Conservation (phyloP, 2,797 vertebrate species). For the Semaprochilodus insignis region DNA sequence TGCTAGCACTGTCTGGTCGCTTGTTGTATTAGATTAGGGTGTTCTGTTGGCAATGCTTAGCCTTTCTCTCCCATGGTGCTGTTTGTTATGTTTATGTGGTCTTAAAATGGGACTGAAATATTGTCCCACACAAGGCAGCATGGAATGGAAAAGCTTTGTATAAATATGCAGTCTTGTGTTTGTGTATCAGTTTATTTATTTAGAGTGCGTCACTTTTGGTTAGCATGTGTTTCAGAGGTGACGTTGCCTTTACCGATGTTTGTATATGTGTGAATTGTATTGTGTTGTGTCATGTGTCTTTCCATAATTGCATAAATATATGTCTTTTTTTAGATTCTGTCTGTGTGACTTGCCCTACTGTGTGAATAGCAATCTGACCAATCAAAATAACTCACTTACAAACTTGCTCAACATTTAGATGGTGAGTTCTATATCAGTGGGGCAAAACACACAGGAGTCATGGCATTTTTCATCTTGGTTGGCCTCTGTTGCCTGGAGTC, state of each 20-base stretch:
- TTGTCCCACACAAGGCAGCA: conserved; percentile 39
- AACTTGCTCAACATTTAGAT: not conserved
- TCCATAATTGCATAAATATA: conserved; percentile 1
- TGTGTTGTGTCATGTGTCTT: not conserved
- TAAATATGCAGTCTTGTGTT: conserved; percentile 36
- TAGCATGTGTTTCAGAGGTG: conserved; percentile 3
- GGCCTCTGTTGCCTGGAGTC: conserved; percentile 39
- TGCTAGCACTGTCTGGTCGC: conserved; percentile 22
- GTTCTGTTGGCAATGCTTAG: conserved; percentile 52
- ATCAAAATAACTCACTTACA: not conserved
- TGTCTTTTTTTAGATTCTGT: not conserved
- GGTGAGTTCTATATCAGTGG: conserved; percentile 36
- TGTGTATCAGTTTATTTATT: conserved; percentile 8
- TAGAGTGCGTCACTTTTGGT: not conserved
- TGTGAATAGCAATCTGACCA: not conserved
- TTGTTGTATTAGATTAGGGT: conserved; percentile 46
- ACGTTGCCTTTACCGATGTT: conserved; percentile 1
- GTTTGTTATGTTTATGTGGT: conserved; percentile 5
- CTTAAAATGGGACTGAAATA: not conserved
- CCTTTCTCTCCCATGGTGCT: conserved; percentile 75
- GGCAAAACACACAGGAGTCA: conserved; percentile 37
- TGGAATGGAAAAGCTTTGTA: conserved; percentile 60
- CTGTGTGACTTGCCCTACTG: conserved; percentile 44
- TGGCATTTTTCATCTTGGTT: not conserved
- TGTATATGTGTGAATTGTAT: not conserved